Conservation (phyloP, 2,113 vertebrate species). For the Mastomys natalensis region DNA sequence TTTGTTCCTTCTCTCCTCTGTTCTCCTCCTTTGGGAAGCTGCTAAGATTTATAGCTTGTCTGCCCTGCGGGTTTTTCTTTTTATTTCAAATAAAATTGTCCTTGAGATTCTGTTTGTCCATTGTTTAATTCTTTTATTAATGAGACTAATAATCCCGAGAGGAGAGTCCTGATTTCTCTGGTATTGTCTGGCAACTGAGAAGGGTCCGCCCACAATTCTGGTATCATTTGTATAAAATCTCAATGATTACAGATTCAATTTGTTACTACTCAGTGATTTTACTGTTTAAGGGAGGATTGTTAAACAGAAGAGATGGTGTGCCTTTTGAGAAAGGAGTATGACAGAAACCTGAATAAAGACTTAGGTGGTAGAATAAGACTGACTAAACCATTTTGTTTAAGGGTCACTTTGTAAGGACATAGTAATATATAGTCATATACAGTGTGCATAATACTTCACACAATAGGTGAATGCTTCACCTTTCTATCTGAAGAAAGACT, state of each 20-base stretch:
- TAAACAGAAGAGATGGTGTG: not conserved
- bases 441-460: not conserved
- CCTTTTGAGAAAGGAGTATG: not conserved
- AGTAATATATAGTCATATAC: not conserved
- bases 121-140: not conserved
- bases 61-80: not conserved
- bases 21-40: not conserved
- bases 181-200: not conserved
- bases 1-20: not conserved
- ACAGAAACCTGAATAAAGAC: not conserved
- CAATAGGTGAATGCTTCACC: not conserved
- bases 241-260: not conserved
- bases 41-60: not conserved
- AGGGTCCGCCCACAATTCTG: not conserved
- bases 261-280: not conserved
- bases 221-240: not conserved
- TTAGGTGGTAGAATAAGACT: not conserved
- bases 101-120: not conserved
- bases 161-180: not conserved
- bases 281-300: not conserved
- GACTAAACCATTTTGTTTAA: not conserved
- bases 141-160: not conserved
- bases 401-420: not conserved
- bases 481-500: not conserved
- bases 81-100: not conserved